These are phyloP conservation scores for Percopsis transmontana DNA, from an alignment of 2,113 vertebrate genomes.

Conservation along the genomic window DNA sequence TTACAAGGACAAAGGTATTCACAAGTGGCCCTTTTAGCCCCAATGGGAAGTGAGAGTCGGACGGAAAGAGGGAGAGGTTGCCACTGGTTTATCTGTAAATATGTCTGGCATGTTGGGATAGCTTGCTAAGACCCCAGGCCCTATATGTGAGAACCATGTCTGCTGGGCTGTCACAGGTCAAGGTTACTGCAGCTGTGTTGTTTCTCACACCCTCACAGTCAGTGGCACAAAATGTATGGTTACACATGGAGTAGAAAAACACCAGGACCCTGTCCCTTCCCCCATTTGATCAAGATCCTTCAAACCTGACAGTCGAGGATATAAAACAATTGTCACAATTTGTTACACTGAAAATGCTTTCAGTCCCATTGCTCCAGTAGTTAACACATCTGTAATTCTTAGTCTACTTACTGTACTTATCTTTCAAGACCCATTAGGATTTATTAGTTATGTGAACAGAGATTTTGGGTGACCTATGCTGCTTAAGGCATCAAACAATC, in stretches of 20 bases:
- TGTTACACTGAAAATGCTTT: too few species aligned
- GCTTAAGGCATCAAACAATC: too few species aligned
- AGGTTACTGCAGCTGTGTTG: slow-evolving; percentile 23
- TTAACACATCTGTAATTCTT: too few species aligned
- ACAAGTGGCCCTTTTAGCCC: slow-evolving; percentile 18
- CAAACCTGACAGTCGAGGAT: not conserved
- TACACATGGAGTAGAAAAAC: not conserved
- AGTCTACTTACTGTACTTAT: too few species aligned
- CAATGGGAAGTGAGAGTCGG: slow-evolving; percentile 1
- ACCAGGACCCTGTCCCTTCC: not conserved
- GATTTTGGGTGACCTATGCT: too few species aligned
- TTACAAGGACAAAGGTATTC: slow-evolving; percentile 21
- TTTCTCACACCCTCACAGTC: slow-evolving; percentile 11
- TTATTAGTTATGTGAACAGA: too few species aligned
- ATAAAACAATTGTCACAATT: too few species aligned
- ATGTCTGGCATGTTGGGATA: slow-evolving; percentile 12
- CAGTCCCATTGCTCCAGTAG: too few species aligned
- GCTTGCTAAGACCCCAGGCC: not conserved
- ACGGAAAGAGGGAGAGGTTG: slow-evolving; percentile 3
- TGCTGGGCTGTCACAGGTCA: slow-evolving; percentile 10
- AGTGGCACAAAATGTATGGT: slow-evolving; percentile 3
- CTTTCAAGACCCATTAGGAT: too few species aligned
- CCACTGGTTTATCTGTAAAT: slow-evolving; percentile 39
- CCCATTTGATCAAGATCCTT: not conserved
- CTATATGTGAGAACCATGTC: not conserved